Base-by-base conservation (phyloP, 2,797 vertebrate genomes). In the Denticeps clupeoides region DNA sequence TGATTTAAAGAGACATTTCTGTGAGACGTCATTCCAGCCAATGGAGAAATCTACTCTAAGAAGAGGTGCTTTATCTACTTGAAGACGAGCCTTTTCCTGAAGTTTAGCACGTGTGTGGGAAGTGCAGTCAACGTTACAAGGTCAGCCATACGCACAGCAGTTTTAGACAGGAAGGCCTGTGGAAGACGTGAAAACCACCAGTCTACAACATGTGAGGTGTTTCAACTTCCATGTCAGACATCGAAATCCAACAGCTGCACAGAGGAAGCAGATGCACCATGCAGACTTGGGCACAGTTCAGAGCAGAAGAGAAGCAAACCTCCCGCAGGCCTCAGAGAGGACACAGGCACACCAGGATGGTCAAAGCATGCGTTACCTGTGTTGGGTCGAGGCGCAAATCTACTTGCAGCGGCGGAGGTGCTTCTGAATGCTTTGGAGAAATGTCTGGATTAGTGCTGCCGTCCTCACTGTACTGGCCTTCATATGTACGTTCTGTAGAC, bases 361-460 rank as follows among this genome's bases (percentile, higher is more conserved):
- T 45, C 12, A 26, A 56, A 53, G 42, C 4, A 33, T 51, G 42
- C 62, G 69, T 90, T 86, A 89, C 87, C 89, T 91, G 86, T 44
- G 41, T 60, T 73, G 58, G 69, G 37, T 16, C 33, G 67, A 21
- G 80, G 72, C 58, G 74, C 68, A 59, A 77, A 83, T 77, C 71
- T 84, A 73, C 71, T 82, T 31, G 78, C 50, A 70, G 75, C 82
- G 60, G 53, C 51, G 47, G 72, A 69, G 56, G 71, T 62, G 60
- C 81, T 69, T 79, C 87, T 82, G 74, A 85, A 80, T 67, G 77
- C 92, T 93, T 89, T 74, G 73, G 81, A 83, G 71, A 87, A 68
- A 86, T 58, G 62, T 24, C 49, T 70, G 6, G 35, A 48, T 49
- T 9, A 59, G 45, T 69, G 69, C n/a, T n/a, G n/a, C n/a, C n/a